Conservation (phyloP, 2,888 invertebrate genomes). For the Eupeodes luniger region DNA sequence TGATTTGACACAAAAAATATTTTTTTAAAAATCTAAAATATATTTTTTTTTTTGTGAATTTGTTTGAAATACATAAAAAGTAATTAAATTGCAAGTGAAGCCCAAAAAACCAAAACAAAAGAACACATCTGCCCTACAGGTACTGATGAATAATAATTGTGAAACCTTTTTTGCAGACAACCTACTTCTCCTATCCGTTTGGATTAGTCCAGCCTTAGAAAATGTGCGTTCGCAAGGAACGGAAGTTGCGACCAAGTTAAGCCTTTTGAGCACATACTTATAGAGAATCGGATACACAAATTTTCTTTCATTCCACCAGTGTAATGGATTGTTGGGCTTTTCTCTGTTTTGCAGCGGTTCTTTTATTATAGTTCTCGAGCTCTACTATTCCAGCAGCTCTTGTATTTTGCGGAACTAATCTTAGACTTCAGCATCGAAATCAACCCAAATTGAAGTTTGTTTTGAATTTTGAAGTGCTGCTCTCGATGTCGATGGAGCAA, state of each 20-base stretch:
- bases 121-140: no score
- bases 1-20: no score
- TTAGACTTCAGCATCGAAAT: not conserved
- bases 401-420: not conserved
- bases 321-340: not conserved
- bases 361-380: not conserved
- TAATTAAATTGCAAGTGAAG: no score
- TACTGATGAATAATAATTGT: no score
- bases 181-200: not conserved
- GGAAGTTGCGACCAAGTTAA: not conserved
- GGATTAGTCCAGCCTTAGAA: not conserved
- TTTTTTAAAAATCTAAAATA: no score
- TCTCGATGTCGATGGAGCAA: not conserved
- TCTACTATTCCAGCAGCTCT: not conserved
- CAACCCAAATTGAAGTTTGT: not conserved
- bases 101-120: no score
- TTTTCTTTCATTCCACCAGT: not conserved
- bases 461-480: not conserved
- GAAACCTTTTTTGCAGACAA: no score
- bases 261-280: not conserved
- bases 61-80: no score
- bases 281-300: not conserved
- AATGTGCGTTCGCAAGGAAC: not conserved
- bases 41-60: no score
- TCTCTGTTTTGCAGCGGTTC: not conserved